Conservation (phyloP, 1,140 invertebrate species). For the Drosophila pseudoananassae region DNA sequence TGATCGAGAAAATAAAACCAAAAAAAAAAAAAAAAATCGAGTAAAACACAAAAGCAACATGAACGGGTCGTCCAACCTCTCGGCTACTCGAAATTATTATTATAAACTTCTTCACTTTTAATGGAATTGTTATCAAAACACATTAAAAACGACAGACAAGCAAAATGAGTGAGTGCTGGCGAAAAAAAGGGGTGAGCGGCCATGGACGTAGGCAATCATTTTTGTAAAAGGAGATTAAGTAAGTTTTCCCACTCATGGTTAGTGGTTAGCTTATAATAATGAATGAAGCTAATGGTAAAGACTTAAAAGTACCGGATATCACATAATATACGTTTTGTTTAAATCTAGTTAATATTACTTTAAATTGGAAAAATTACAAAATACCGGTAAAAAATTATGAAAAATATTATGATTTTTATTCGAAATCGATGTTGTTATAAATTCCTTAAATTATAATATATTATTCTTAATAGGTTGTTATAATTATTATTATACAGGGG, state of each 20-base stretch:
- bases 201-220: not conserved
- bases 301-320: no score
- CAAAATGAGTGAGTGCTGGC: slow-evolving; percentile 10
- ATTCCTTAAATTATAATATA: no score
- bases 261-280: no score
- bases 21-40: slow-evolving; percentile 4
- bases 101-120: slow-evolving; percentile 81
- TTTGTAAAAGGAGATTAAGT: not conserved
- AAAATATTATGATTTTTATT: no score
- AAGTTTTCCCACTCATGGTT: not conserved
- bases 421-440: no score
- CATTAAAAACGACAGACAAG: slow-evolving; percentile 67
- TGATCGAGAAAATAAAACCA: slow-evolving; percentile 32
- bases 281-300: no score
- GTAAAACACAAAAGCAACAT: slow-evolving; percentile 1
- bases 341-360: no score
- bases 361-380: no score
- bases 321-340: no score
- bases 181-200: not conserved
- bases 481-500: no score
- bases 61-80: slow-evolving; percentile 28
- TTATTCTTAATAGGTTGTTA: no score
- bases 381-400: no score
- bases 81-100: slow-evolving; percentile 65
- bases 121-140: slow-evolving; percentile 82